A percentile compares a stretch with the other conserved stretches of the same genome.
Evolutionary conservation across 2,888 invertebrate species (phyloP).

Genomic region (Cerastis rubricosa): DNA sequence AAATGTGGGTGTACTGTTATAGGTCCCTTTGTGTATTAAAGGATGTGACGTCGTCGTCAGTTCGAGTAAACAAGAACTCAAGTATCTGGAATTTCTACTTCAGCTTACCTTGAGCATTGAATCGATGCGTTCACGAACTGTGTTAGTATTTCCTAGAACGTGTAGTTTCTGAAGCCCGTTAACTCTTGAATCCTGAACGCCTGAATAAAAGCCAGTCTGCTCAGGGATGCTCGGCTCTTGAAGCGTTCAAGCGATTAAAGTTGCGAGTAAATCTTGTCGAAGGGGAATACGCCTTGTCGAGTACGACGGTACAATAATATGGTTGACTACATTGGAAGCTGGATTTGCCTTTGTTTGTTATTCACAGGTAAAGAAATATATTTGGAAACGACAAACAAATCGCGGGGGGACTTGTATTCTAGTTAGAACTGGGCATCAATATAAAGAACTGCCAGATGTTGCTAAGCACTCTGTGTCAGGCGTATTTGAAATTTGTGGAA

Average conservation of each 20-base stretch:
- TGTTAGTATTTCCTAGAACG: background rate
- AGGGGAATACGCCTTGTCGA: background rate
- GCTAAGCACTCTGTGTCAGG: too few species aligned
- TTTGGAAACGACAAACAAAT: too few species aligned
- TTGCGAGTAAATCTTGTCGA: constrained; percentile 9
- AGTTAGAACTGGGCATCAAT: too few species aligned
- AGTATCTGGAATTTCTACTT: background rate
- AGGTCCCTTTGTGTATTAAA: background rate
- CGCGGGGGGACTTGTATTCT: too few species aligned
- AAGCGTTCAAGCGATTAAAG: constrained; percentile 29
- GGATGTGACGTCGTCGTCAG: background rate
- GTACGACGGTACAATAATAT: background rate
- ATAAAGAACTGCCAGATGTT: too few species aligned
- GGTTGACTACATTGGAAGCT: background rate
- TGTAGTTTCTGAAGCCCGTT: constrained; percentile 4
- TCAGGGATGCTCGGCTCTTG: constrained; percentile 7
- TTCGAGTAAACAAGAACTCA: background rate
- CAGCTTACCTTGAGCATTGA: background rate
- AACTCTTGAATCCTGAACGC: constrained; percentile 17
- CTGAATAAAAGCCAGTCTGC: background rate
- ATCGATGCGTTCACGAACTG: background rate
- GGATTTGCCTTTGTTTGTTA: background rate
- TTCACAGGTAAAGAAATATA: background rate
- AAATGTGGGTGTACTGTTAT: background rate
- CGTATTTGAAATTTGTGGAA: too few species aligned